Percentiles rank a stretch among this genome's conserved stretches.
These are phyloP conservation scores for Sesamia nonagrioides DNA, from an alignment of 1,140 invertebrate genomes.

Conservation along the genomic window DNA sequence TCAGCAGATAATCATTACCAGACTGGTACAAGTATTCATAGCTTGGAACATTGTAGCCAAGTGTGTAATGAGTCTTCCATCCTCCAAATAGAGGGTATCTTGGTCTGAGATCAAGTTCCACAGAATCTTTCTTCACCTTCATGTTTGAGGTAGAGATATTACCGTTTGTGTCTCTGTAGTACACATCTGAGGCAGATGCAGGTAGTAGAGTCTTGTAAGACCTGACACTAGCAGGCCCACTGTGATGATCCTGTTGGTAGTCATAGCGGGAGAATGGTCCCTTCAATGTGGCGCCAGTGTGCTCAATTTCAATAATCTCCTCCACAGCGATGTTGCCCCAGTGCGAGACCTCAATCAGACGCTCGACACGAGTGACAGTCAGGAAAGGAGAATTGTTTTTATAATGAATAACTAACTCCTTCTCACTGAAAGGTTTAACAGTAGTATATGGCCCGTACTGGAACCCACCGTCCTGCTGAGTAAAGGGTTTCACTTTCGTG, in stretches of 20 bases:
- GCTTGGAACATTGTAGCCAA: constrained; percentile 99
- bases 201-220: constrained; percentile 97
- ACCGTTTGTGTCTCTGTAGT: constrained; percentile 99
- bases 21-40: constrained; percentile 97
- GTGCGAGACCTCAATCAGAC: constrained; percentile 98
- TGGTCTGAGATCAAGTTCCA: constrained; percentile 97
- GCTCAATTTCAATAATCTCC: constrained; percentile 96
- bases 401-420: constrained; percentile 95
- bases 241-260: constrained; percentile 96
- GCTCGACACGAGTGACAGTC: constrained; percentile 94
- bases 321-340: constrained; percentile 99
- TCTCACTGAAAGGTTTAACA: constrained; percentile 86
- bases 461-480: constrained; percentile 93
- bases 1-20: constrained; percentile 94
- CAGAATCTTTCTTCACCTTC: constrained; percentile 94
- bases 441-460: constrained; percentile 96
- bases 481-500: constrained; percentile 95
- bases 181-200: constrained; percentile 94
- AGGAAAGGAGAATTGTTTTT: constrained; percentile 99
- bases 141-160: constrained; percentile 99
- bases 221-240: constrained; percentile 95
- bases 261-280: constrained; percentile 99
- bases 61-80: constrained; percentile 98
- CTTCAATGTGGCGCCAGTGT: constrained; percentile 97
- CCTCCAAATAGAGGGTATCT: constrained; percentile 99